Percentiles rank a stretch among this genome's conserved stretches.
These are phyloP conservation scores for Apteryx mantelli DNA, from an alignment of 2,113 vertebrate species.

Conservation along the genomic window DNA sequence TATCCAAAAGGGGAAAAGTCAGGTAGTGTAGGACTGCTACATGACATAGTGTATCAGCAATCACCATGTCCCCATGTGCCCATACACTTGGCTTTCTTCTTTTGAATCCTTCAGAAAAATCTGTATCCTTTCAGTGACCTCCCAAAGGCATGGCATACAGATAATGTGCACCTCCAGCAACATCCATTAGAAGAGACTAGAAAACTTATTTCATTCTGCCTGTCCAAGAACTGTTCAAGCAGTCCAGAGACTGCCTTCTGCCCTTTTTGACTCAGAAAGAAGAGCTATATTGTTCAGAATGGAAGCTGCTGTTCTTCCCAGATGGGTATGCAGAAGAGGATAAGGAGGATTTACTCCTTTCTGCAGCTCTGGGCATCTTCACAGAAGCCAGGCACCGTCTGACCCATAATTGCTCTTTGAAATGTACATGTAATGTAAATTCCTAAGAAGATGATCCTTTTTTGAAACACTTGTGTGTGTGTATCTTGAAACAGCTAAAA, in stretches of 20 bases:
- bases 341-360: background rate
- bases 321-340: background rate
- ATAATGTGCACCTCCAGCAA: background rate
- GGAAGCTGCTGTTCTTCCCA: background rate
- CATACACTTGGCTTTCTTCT: background rate
- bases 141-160: background rate
- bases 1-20: background rate
- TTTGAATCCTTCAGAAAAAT: background rate
- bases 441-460: background rate
- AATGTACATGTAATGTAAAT: background rate
- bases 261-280: background rate
- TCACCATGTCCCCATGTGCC: fast-evolving
- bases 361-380: background rate
- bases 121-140: slow-evolving; percentile 1
- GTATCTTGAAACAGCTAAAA: background rate
- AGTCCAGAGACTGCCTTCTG: background rate
- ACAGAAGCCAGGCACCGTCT: background rate
- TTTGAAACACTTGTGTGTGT: background rate
- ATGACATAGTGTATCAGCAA: background rate
- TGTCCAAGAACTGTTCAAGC: background rate
- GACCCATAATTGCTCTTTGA: background rate
- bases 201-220: background rate
- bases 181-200: background rate
- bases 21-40: background rate
- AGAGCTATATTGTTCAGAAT: background rate